Evolutionary conservation across 2,888 invertebrate genomes (phyloP).

Genomic region (Eutolmus rufibarbis): DNA sequence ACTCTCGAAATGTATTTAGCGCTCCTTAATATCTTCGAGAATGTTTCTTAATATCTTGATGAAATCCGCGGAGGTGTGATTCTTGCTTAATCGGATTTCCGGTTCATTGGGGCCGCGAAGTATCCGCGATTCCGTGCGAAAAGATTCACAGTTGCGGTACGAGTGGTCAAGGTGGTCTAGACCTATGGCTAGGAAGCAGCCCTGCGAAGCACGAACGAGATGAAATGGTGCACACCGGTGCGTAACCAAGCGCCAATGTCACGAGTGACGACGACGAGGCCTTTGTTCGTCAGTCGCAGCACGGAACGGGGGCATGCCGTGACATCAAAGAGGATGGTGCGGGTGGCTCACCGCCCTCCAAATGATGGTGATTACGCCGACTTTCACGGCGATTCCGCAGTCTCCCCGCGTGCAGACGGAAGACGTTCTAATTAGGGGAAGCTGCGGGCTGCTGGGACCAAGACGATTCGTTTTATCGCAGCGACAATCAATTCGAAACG

Average conservation of each 20-base stretch:
- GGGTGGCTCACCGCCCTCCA: not conserved
- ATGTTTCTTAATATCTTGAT: too few relatives aligned
- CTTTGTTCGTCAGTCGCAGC: not conserved
- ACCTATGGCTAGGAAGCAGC: not conserved
- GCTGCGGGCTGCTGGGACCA: not conserved
- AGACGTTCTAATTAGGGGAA: not conserved
- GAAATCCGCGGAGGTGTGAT: too few relatives aligned
- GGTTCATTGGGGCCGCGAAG: too few relatives aligned
- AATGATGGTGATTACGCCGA: not conserved
- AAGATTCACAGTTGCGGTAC: not conserved
- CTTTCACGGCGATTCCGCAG: not conserved
- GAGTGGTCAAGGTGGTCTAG: not conserved
- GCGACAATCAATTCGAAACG: not conserved
- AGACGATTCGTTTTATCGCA: not conserved
- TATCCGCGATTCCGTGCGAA: not conserved
- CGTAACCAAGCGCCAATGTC: slow-evolving; percentile 18
- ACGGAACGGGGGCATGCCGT: not conserved
- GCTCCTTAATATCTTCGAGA: too few relatives aligned
- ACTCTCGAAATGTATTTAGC: too few relatives aligned
- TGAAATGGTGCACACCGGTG: slow-evolving; percentile 6
- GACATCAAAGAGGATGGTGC: not conserved
- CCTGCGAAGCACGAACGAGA: not conserved
- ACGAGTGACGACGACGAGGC: not conserved
- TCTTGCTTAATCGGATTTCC: too few relatives aligned
- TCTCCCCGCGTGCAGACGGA: not conserved